phyloP scores from a whole-genome alignment of 2,888 invertebrate species.

The Pantelozetes paolii region DNA sequence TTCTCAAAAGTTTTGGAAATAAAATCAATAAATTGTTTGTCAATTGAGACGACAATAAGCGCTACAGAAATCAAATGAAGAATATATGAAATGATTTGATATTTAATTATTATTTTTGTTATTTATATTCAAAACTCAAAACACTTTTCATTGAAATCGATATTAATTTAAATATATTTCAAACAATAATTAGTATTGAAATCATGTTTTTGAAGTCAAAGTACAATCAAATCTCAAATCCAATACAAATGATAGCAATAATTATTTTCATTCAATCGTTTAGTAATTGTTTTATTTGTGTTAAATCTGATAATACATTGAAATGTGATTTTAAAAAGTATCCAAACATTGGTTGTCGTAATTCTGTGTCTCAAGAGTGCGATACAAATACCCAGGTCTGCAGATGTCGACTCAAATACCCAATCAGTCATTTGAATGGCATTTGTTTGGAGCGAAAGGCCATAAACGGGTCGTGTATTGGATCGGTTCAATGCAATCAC shows the following conservation, averaged over 20 bases:
- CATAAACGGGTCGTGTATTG: slow-evolving; percentile 3
- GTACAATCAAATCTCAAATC: not conserved
- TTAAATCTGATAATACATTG: not conserved
- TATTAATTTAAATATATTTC: not conserved
- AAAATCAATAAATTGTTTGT: not conserved
- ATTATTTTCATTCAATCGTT: not conserved
- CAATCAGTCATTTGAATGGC: not conserved
- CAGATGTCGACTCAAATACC: not conserved
- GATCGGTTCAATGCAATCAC: slow-evolving; percentile 25
- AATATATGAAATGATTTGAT: not conserved
- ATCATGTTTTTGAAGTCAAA: not conserved
- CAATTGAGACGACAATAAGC: not conserved
- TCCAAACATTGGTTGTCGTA: slow-evolving; percentile 10
- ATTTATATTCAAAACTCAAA: not conserved
- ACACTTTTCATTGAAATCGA: not conserved
- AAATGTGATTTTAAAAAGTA: slow-evolving; percentile 29
- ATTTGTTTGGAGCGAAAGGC: not conserved
- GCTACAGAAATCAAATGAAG: not conserved
- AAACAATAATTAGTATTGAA: not conserved
- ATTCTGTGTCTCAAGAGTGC: not conserved
- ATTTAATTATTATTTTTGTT: not conserved
- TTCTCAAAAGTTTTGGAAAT: too few relatives aligned
- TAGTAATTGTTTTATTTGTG: not conserved
- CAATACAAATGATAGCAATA: not conserved
- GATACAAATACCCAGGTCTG: slow-evolving; percentile 13